Base-by-base conservation (phyloP, 2,113 vertebrate genomes). In the Lanius ludovicianus region DNA sequence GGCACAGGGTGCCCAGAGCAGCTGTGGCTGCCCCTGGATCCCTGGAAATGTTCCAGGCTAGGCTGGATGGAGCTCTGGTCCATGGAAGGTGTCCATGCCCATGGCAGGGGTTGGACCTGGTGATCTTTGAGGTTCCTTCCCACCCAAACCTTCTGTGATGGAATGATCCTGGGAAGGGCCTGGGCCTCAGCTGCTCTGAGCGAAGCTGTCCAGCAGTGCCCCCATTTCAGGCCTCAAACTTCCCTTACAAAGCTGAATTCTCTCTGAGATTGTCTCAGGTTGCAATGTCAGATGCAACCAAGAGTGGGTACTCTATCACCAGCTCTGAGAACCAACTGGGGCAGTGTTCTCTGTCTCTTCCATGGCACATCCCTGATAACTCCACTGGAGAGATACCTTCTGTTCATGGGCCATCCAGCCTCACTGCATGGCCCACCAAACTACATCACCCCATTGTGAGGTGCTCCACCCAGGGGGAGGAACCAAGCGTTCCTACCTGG, bases 151-250 rank as follows among this genome's bases (percentile, higher is more conserved):
- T 27, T 49, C 15, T 11, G 10, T 31, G 63, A 49, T 4, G 47
- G 15, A 47, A 62, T 8, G 3, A 49, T 23, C 7, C 31, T 55
- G 23, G n/a, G 20, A 60, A 25, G 10, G 50, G 6, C 16, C 21
- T 52, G 17, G 18, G 25, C 16, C 6, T 17, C 37, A 10, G 23
- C 0, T 49, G 17, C 63, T 59, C 49, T 23, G 27, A 56, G 28
- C 0, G 0, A 67, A 63, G 25, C 12, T 39, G 20, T 35, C 28
- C 88, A 67, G n/a, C 7, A 28, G 28, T 1, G 28, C 7, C 21
- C 28, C 25, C 27, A 30, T 46, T 92, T 53, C 25, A 62, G 33
- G 31, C 35, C 44, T 52, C 2, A 1, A 30, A 10, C 12, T 71
- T 35, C 46, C 27, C 11, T 57, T 50, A 14, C 7, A n/a, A 77